A percentile compares a stretch with the other conserved stretches of the same genome.
phyloP scores from a whole-genome alignment of 2,113 vertebrate genomes.

The Ammodytes dubius region DNA sequence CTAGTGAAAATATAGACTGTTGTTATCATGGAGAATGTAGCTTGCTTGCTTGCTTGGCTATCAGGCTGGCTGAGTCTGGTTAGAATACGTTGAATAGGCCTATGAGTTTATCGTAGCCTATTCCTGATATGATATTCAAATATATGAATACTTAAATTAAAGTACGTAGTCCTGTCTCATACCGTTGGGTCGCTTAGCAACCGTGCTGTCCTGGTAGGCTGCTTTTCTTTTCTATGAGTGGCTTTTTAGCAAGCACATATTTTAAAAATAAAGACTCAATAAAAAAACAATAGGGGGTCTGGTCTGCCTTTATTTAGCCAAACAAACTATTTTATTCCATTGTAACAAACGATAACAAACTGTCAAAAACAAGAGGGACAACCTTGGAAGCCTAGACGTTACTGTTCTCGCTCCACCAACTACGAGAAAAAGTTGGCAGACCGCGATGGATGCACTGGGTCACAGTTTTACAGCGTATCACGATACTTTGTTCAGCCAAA shows the following conservation, averaged over 20 bases:
- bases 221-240: not conserved
- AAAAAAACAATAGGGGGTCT: not conserved
- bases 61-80: not conserved
- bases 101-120: not conserved
- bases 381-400: not conserved
- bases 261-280: not conserved
- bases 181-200: not conserved
- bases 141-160: not conserved
- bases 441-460: not conserved
- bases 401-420: not conserved
- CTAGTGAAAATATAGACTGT: not conserved
- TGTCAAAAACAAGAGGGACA: not conserved
- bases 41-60: not conserved
- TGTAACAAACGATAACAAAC: not conserved
- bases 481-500: slow-evolving; percentile 10
- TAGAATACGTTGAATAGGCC: not conserved
- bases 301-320: not conserved
- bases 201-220: not conserved
- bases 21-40: not conserved
- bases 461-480: slow-evolving; percentile 4
- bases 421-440: too few species aligned
- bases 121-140: slow-evolving; percentile 24
- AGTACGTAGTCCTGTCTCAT: not conserved
- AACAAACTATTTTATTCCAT: not conserved
- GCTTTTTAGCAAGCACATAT: too few species aligned